Base-by-base conservation (phyloP, 1,140 invertebrate species). In the Lordiphosa collinella region DNA sequence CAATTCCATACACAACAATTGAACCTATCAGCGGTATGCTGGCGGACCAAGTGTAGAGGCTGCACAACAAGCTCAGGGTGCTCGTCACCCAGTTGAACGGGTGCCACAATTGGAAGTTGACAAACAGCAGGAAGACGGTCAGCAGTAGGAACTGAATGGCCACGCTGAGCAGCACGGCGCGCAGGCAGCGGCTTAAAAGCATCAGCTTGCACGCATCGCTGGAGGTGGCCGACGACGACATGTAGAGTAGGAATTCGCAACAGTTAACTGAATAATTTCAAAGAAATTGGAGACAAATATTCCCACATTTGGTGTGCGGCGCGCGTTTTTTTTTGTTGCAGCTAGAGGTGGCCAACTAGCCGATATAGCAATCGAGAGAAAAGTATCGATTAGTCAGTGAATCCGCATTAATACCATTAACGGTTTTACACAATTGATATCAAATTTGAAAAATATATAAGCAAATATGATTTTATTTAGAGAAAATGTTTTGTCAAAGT, bases 1-100 rank as follows among this genome's bases (percentile, higher is more conserved):
- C 86, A 1, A 93, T 67, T n/a, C 91, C 91, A 74, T 93, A 92
- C 2, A 91, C 63, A 25, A 92, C 89, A 6, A 92, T 90, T 0
- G 92, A 88, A 0, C 79, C 57, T 1, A 90, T 68, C 8, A 93
- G 88, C 1, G 92, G 85, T n/a, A 92, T 64, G 32, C 92, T 89
- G 48, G 90, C 92, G 4, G 90, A 86, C 89, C 91, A 91, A 50
- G 91, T 92, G 56, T 89, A 90, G 2, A 91, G 88, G 5, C 91
- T 91, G 13, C 90, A 89, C 16, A 93, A 69, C 0, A 90, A 87
- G 2, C 82, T 56, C 60, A 92, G 86, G 0, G 90, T 91, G 12
- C 85, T 69, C 14, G 82, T 53, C 6, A 92, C 64, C 91, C 92
- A 93, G 25, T 87, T 55, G 3, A 91, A 37, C 0, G 90, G 91